Base-by-base conservation (phyloP, 2,797 vertebrate genomes). In the Sebastes vulpes region DNA sequence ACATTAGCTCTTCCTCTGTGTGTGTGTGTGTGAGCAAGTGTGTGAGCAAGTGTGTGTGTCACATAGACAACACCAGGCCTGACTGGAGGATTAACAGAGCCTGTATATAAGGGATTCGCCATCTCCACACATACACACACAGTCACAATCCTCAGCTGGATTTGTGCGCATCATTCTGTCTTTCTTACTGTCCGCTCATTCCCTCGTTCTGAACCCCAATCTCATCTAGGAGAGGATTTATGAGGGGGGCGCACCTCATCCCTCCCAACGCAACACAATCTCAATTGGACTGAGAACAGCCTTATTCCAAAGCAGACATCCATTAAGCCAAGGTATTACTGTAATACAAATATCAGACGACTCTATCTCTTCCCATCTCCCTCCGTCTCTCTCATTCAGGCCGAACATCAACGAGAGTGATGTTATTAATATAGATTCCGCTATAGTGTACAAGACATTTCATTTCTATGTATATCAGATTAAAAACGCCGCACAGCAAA, bases 241-340 rank as follows among this genome's bases (percentile, higher is more conserved):
- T 70, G 84, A 83, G 60, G 83, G 90, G 18, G 82, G 75, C 50
- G 46, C 89, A 88, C 87, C 90, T 89, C 90, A 93, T 93, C 90
- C 81, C 83, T 89, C 79, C 84, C 84, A 53, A 91, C 64, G 84
- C 89, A 89, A 92, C 92, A 91, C 90, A 91, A 91, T 90, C 92
- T 92, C 94, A 93, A 90, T 92, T 88, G 92, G 88, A 91, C 85
- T 74, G 85, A 92, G 89, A 79, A 84, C 82, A 85, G 91, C 82
- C 91, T 90, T 87, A 88, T 93, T 93, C 91, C 90, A 86, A 90
- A 91, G 65, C 90, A 94, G 93, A 93, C 92, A 92, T 90, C 91
- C 91, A 93, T 93, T 94, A 94, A 93, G 93, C 84, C 88, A 64
- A 92, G 89, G 93, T 91, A 94, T 95, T 93, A 93, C 92, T 92